Percentiles rank a stretch among this genome's conserved stretches.
Evolutionary conservation across 2,797 vertebrate genomes (phyloP).

Genomic region (Falco cherrug): DNA sequence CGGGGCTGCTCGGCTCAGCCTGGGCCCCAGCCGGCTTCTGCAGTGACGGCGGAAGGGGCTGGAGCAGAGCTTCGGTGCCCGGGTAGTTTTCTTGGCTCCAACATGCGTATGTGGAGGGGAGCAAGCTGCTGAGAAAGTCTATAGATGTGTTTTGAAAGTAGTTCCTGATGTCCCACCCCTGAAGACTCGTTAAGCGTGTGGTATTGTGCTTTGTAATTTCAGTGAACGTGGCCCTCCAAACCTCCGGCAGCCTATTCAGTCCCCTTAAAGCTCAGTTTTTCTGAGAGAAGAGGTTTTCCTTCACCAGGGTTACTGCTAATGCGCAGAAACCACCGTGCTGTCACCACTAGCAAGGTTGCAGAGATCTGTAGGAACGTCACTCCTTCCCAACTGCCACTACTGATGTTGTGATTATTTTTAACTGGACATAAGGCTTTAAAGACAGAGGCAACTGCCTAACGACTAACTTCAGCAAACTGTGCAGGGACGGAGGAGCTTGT

Average conservation of each 20-base stretch:
- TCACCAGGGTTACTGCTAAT: fast-evolving
- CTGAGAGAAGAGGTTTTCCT: neutral
- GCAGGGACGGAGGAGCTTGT: neutral
- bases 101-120: fast-evolving
- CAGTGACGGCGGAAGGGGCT: no score
- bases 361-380: neutral
- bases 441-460: neutral
- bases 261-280: neutral
- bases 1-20: neutral
- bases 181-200: neutral
- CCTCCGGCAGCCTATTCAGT: fast-evolving
- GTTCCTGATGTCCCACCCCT: neutral
- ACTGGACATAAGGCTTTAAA: neutral
- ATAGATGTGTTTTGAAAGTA: neutral
- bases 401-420: neutral
- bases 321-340: fast-evolving
- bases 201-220: neutral
- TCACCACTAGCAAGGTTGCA: fast-evolving
- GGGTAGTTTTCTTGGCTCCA: neutral
- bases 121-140: neutral
- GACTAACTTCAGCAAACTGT: neutral
- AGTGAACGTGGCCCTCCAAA: neutral
- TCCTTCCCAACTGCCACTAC: neutral
- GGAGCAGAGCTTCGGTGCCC: fast-evolving
- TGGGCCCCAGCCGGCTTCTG: fast-evolving